phyloP scores from a whole-genome alignment of 1,140 invertebrate genomes.

The Pseudachorutes palmiensis region DNA sequence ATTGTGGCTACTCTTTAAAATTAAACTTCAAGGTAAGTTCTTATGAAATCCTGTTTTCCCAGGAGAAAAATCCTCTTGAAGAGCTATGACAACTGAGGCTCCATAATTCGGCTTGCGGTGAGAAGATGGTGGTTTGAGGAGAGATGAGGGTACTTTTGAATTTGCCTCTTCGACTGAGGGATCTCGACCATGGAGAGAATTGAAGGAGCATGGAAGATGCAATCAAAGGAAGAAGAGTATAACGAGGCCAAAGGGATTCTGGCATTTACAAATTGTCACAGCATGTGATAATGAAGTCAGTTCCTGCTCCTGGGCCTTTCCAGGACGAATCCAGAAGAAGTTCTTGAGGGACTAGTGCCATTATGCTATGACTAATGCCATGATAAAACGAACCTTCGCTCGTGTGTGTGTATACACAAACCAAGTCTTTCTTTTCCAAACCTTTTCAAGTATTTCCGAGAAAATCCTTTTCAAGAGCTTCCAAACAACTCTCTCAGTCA shows the following conservation, averaged over 20 bases:
- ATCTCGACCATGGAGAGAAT: not conserved
- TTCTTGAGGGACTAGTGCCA: not conserved
- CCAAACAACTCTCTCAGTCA: not conserved
- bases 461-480: not conserved
- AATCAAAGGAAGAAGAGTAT: constrained; percentile 12
- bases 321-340: not conserved
- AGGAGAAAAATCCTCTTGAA: not conserved
- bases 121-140: not conserved
- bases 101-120: not conserved
- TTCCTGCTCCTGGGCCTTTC: not conserved
- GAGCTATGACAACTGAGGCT: constrained; percentile 6
- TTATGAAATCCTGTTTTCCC: too few relatives aligned
- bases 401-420: too few relatives aligned
- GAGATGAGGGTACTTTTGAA: too few relatives aligned
- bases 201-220: not conserved
- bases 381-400: not conserved
- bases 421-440: not conserved
- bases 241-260: constrained; percentile 13
- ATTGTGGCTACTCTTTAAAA: too few relatives aligned
- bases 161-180: not conserved
- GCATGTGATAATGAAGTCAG: constrained; percentile 18
- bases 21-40: too few relatives aligned
- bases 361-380: constrained; percentile 3
- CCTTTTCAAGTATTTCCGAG: not conserved
- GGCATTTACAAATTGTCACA: constrained; percentile 17